Base-by-base conservation (phyloP, 2,888 invertebrate genomes). In the Noctua fimbriata region DNA sequence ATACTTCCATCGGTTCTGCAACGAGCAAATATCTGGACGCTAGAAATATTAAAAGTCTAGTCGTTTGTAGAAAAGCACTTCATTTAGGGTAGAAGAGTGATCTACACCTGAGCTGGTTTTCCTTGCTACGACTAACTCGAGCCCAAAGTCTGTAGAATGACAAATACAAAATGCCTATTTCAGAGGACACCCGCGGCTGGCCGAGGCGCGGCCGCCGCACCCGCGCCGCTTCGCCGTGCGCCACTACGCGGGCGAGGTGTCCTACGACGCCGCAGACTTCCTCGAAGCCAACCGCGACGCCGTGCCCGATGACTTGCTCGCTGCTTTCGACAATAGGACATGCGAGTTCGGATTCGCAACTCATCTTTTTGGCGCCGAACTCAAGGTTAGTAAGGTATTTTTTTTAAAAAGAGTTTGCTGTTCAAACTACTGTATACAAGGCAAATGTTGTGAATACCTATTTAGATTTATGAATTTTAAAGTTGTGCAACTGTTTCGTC, bases 301-400 rank as follows among this genome's bases (percentile, higher is more conserved):
- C 21, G 98, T 99, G 71, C 98, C 99, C 3, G 99, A 99, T 93
- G 99, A 99, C 93, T 96, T 99, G 90, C 98, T 99, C 2, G 98
- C 98, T 0, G 99, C 99, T 4, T 99, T 99, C 95, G 98, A 99
- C 95, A 98, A 98, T 92, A 98, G 99, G 91, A 98, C 98, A 78
- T 99, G 99, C 95, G 99, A 98, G 94, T 99, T 99, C 95, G 99
- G 99, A n/a, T 99, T 99, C 94, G 99, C 99, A 1, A 99, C 99
- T 32, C 99, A 99, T 94, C 97, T 99, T n/a, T 99, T 99, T 94
- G 99, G 99, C 1, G 98, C 98, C 76, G 99, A 99, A 94, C 96
- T 99, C 83, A 99, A 99, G 96, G 95, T 94, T 98, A 67, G 82
- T 60, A 6, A 6, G 4, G 9, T 6, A 12, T 0, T 21, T 18